Conservation (phyloP, 2,888 invertebrate species). For the Phrixothrix hirtus region DNA sequence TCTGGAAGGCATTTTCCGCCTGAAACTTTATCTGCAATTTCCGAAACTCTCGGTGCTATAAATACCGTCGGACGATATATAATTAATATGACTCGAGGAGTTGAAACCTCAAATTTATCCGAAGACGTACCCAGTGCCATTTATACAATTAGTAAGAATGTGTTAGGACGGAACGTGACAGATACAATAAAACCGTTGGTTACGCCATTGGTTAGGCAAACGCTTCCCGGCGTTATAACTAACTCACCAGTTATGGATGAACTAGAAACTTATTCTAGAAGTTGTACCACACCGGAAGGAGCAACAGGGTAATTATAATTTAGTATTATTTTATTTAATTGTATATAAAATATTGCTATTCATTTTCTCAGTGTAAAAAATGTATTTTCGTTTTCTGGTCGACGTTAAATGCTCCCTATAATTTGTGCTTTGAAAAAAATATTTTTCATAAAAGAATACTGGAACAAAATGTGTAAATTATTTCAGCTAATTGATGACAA, state of each 20-base stretch:
- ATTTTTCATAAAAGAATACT: too few species aligned
- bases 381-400: too few species aligned
- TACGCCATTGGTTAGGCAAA: constrained; percentile 57
- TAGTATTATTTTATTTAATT: not conserved
- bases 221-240: constrained; percentile 40
- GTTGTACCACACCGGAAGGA: constrained; percentile 83
- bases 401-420: too few species aligned
- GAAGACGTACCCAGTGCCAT: constrained; percentile 72
- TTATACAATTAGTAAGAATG: constrained; percentile 79
- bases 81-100: constrained; percentile 74
- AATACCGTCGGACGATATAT: constrained; percentile 85
- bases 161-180: constrained; percentile 77
- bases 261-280: constrained; percentile 61
- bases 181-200: constrained; percentile 75
- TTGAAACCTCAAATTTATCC: constrained; percentile 50
- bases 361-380: too few species aligned
- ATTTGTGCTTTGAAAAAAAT: too few species aligned
- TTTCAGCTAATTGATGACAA: too few species aligned
- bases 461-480: too few species aligned
- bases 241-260: constrained; percentile 53
- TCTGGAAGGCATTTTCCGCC: constrained; percentile 51
- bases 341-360: too few species aligned
- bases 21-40: constrained; percentile 58
- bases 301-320: constrained; percentile 62
- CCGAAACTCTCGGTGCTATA: constrained; percentile 74